phyloP scores from a whole-genome alignment of 2,888 invertebrate species.

The Eucera pruinosa region DNA sequence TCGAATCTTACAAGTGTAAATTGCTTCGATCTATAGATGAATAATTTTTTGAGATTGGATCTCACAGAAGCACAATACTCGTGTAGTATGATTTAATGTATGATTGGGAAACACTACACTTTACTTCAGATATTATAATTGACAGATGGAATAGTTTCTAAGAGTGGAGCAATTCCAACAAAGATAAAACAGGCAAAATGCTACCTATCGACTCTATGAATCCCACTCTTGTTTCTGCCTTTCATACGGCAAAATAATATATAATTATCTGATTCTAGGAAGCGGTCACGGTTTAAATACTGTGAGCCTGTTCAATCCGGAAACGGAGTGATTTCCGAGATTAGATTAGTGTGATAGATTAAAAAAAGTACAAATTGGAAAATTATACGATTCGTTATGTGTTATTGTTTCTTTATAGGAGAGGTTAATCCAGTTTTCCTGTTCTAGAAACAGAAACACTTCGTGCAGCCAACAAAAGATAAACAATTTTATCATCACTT shows the following conservation, averaged over 20 bases:
- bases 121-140: background rate
- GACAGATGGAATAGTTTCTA: background rate
- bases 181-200: background rate
- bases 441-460: too few relatives aligned
- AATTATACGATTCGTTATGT: background rate
- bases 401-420: background rate
- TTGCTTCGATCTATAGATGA: background rate
- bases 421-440: background rate
- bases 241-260: background rate
- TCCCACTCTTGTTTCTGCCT: background rate
- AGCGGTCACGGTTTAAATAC: background rate
- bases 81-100: background rate
- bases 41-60: background rate
- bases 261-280: constrained; percentile 11
- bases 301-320: constrained; percentile 1
- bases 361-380: constrained; percentile 3
- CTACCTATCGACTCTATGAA: background rate
- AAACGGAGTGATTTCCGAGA: constrained; percentile 7
- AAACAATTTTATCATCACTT: background rate
- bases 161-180: background rate
- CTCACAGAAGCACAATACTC: background rate
- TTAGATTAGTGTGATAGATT: background rate
- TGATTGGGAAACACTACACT: background rate
- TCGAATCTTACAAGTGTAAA: too few relatives aligned
- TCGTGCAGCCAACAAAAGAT: too few relatives aligned